Conservation (phyloP, 2,113 vertebrate genomes). For the Excalfactoria chinensis region DNA sequence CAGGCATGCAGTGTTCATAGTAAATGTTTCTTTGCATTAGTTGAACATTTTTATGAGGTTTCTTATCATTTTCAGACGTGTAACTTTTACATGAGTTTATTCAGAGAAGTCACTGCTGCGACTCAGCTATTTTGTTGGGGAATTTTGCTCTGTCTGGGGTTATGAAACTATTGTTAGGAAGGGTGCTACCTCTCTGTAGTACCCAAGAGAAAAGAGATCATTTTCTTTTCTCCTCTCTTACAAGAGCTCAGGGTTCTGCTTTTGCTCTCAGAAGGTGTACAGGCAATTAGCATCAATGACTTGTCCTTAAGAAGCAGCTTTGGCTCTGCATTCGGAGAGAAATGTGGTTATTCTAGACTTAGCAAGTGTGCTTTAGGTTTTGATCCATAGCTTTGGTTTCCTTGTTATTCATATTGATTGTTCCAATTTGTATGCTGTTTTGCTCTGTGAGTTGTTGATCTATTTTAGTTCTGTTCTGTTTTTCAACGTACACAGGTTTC, state of each 20-base stretch:
- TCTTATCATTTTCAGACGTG: neutral
- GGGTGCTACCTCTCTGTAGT: neutral
- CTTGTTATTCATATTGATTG: slow-evolving; percentile 76
- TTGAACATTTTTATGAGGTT: neutral
- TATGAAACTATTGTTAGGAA: neutral
- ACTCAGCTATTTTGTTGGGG: neutral
- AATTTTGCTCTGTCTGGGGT: neutral
- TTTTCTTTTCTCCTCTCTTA: slow-evolving; percentile 7
- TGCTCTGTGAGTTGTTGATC: slow-evolving; percentile 71
- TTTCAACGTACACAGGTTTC: slow-evolving; percentile 52
- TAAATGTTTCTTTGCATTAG: slow-evolving; percentile 6
- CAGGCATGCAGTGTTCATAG: neutral
- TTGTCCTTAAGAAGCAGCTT: slow-evolving; percentile 55
- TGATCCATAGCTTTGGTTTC: slow-evolving; percentile 74
- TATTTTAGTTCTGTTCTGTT: slow-evolving; percentile 64
- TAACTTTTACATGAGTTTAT: neutral
- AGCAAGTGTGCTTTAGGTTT: slow-evolving; percentile 64
- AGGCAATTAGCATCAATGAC: slow-evolving; percentile 71
- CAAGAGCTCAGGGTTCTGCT: slow-evolving; percentile 31
- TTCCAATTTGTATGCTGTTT: slow-evolving; percentile 76
- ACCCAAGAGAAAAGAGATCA: neutral
- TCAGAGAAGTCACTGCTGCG: neutral
- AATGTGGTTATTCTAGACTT: slow-evolving; percentile 63
- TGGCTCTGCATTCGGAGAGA: slow-evolving; percentile 51
- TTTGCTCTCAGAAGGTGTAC: slow-evolving; percentile 34